These are phyloP conservation scores for Scyliorhinus canicula DNA, from an alignment of 2,797 vertebrate genomes.

Conservation along the genomic window DNA sequence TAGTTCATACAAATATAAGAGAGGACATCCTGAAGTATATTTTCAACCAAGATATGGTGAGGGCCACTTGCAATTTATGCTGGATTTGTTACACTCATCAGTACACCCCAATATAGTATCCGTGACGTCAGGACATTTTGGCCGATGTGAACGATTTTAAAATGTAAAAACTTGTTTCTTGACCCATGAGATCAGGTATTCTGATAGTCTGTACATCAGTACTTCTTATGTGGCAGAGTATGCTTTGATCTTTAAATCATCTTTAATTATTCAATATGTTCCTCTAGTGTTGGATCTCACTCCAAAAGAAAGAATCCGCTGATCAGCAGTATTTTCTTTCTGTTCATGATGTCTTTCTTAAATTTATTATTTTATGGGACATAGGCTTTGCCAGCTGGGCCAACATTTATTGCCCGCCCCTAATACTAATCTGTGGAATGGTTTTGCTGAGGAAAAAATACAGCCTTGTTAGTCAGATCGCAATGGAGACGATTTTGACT, in stretches of 20 bases:
- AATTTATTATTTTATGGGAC: too few species aligned
- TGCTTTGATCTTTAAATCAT: conserved; percentile 16
- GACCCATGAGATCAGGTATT: conserved; percentile 19
- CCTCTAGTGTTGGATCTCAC: not conserved
- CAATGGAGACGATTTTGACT: not conserved
- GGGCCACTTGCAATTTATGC: not conserved
- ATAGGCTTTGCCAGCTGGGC: too few species aligned
- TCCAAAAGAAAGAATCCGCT: not conserved
- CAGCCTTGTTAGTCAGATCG: not conserved
- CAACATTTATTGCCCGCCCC: too few species aligned
- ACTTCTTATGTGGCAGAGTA: not conserved
- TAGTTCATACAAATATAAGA: not conserved
- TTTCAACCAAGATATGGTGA: not conserved
- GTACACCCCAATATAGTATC: not conserved
- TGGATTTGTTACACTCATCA: not conserved
- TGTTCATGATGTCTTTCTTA: not conserved
- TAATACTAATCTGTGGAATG: not conserved
- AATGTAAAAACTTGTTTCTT: conserved; percentile 13
- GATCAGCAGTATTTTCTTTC: not conserved
- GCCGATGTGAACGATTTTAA: not conserved
- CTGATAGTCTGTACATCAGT: not conserved
- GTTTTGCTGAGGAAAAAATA: not conserved
- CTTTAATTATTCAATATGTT: not conserved
- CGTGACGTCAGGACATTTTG: conserved; percentile 20
- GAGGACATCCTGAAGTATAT: not conserved